Base-by-base conservation (phyloP, 2,888 invertebrate species). In the Muschampia plurimacula region DNA sequence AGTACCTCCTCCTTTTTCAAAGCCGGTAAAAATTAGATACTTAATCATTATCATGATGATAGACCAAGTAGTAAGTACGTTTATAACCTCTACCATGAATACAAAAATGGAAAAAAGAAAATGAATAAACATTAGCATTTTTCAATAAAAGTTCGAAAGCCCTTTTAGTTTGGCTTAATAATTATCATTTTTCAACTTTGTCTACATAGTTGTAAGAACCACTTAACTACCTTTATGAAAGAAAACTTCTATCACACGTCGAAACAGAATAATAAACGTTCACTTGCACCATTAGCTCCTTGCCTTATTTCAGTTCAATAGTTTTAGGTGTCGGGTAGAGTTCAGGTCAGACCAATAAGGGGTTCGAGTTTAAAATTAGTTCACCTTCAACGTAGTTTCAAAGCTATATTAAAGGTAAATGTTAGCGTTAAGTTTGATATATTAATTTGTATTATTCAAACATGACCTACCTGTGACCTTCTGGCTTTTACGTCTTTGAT, bases 361-460 rank as follows among this genome's bases (percentile, higher is more conserved):
- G 62, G 67, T 69, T 67, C 12, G n/a, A 69, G 69, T 72, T 67
- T 65, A 62, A 72, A 71, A 71, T 66, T 72, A 62, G 62, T 62
- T 69, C 68, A 69, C 46, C 60, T 46, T 46, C 13, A 62, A 22
- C 22, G 22, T 22, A 55, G 60, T 69, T 62, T 62, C 46, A 57
- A 10, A 28, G 13, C 68, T 62, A 15, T 62, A 62, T 62, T 49
- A 32, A 41, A 72, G 62, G 59, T 52, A 41, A 66, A 46, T 70
- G 64, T 65, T 52, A 57, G 32, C 57, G 8, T 67, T n/a, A 65
- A 71, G 57, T 70, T 70, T 59, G 10, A 52, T 9, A 57, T 65
- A 66, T 52, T 52, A 66, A 52, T 52, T 32, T 36, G 39, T 62
- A 41, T 44, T 44, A 44, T 44, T 64, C 44, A 64, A 64, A 46